Evolutionary conservation across 2,888 invertebrate species (phyloP).

Genomic region (Cerceris rybyensis): DNA sequence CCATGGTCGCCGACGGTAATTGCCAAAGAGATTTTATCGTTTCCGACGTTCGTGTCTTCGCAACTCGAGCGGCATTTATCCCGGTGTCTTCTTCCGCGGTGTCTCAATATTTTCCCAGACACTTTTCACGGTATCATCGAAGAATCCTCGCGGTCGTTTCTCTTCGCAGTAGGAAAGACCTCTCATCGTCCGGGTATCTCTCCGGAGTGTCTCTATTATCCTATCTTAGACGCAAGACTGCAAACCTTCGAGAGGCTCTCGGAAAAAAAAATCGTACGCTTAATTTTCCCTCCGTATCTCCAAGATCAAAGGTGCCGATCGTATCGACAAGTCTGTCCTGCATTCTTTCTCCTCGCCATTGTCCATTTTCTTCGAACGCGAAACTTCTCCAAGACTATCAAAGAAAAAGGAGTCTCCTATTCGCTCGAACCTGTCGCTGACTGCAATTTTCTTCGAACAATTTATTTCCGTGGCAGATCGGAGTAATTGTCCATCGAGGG

Average conservation of each 20-base stretch:
- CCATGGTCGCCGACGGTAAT: too few relatives aligned
- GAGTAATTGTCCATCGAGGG: neutral
- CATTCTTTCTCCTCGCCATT: neutral
- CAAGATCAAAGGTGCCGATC: constrained; percentile 46
- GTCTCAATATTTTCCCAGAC: too few relatives aligned
- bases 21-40: too few relatives aligned
- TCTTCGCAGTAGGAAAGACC: too few relatives aligned
- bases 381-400: neutral
- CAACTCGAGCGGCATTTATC: too few relatives aligned
- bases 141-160: too few relatives aligned
- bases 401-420: neutral
- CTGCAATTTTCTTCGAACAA: neutral
- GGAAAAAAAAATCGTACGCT: constrained; percentile 24
- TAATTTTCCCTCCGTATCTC: constrained; percentile 22
- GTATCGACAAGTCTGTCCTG: neutral
- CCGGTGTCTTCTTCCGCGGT: too few relatives aligned
- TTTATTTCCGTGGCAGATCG: neutral
- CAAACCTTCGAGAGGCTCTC: neutral
- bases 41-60: too few relatives aligned
- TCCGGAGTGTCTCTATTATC: constrained; percentile 55
- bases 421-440: neutral
- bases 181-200: too few relatives aligned
- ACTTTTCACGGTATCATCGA: too few relatives aligned
- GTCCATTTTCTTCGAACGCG: neutral
- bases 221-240: constrained; percentile 34